Percentiles rank a stretch among this genome's conserved stretches.
These are phyloP conservation scores for Linnaemya vulpina DNA, from an alignment of 2,888 invertebrate species.

Conservation along the genomic window DNA sequence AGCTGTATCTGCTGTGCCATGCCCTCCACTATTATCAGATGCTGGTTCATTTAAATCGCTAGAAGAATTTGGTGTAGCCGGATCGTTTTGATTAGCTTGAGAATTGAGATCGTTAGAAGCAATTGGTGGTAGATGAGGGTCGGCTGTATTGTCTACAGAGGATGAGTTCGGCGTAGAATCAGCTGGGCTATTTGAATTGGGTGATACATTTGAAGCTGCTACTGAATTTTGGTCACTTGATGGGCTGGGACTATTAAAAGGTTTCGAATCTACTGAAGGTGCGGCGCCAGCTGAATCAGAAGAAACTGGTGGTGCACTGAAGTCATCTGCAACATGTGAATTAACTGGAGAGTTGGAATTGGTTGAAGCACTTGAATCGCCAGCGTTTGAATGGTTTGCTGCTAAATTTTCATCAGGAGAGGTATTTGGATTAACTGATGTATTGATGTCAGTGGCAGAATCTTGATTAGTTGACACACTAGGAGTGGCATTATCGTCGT, in stretches of 20 bases:
- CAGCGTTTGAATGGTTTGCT: not conserved
- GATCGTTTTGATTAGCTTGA: too few relatives aligned
- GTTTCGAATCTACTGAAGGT: too few relatives aligned
- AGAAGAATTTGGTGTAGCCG: too few relatives aligned
- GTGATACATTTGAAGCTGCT: not conserved
- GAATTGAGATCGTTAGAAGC: too few relatives aligned
- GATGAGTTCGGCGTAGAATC: not conserved
- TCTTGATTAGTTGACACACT: conserved; percentile 47
- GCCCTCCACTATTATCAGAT: too few relatives aligned
- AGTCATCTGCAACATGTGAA: too few relatives aligned
- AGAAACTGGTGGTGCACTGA: too few relatives aligned
- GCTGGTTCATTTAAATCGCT: not conserved
- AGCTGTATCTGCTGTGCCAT: too few relatives aligned
- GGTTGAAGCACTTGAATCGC: not conserved
- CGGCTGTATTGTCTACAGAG: not conserved
- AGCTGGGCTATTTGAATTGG: not conserved
- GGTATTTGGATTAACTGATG: not conserved
- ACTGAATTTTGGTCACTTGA: not conserved
- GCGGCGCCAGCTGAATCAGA: too few relatives aligned
- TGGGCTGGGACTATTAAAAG: too few relatives aligned
- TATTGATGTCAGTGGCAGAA: conserved; percentile 39
- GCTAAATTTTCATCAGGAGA: not conserved
- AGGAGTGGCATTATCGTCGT: conserved; percentile 22
- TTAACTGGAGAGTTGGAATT: not conserved
- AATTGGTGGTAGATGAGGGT: too few relatives aligned